Conservation (phyloP, 64 coral and sea anemone species). For the Montipora efflorescens region DNA sequence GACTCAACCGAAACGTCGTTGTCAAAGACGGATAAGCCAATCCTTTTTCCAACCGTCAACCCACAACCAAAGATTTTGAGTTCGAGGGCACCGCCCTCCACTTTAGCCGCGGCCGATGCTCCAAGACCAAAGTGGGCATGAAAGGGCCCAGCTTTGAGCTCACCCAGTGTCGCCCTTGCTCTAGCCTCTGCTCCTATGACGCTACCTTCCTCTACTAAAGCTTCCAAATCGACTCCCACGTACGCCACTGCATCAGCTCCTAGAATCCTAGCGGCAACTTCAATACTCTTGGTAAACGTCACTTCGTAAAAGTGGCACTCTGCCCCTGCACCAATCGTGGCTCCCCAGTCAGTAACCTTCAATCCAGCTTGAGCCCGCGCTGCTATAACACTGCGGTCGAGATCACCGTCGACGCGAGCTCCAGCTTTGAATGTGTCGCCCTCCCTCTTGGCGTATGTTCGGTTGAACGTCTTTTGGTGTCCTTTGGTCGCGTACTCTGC, state of each 20-base stretch:
- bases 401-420: conserved; percentile 1
- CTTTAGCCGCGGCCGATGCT: conserved; percentile 1
- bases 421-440: neutral
- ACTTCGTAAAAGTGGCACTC: neutral
- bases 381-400: neutral
- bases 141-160: neutral
- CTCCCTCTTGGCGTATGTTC: neutral
- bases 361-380: neutral
- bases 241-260: neutral
- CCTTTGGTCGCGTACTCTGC: neutral
- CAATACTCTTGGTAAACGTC: neutral
- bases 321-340: conserved; percentile 1
- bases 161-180: neutral
- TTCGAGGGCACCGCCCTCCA: neutral
- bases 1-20: neutral
- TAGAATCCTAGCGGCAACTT: neutral
- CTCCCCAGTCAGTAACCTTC: neutral
- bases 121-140: conserved; percentile 1
- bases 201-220: neutral
- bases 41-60: neutral
- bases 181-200: neutral
- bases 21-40: conserved; percentile 2
- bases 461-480: neutral
- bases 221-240: neutral
- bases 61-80: neutral